Evolutionary conservation across 1,140 invertebrate species (phyloP), one percentile per base, ranked within the genome.

Genomic region (Drosophila parabipectinata): DNA sequence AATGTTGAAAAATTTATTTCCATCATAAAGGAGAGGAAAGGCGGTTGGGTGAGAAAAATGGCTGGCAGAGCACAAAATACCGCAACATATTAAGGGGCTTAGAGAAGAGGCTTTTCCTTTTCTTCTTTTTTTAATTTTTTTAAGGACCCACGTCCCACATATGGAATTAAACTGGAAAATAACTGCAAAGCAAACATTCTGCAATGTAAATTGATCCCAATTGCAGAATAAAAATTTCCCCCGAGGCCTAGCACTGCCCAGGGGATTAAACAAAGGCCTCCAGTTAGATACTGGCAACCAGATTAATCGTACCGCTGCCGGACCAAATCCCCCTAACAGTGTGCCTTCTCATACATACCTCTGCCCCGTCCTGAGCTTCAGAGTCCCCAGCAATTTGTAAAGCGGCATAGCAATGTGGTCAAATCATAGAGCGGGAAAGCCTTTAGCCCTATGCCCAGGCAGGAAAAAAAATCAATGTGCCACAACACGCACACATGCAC

Each of bases 381-480:
- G 58, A 48, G 32, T 52, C 44, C n/a, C 21, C 24, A 52, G 78
- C 74, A 77, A 82, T 82, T 77, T 77, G 62, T 63, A 74, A 64
- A 82, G 59, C 79, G 59, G 64, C 73, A 71, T 75, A 69, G 66
- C 72, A 66, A 72, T 84, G 76, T 83, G 80, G 79, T 83, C 75
- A 67, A 83, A 66, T 71, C 64, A 56, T 74, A 56, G 57, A 39
- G 44, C 26, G 58, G 41, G 58, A 18, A 60, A 59, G 54, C 47
- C 59, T 72, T 45, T 28, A 30, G 52, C 64, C 55, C 34, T 37
- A 10, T 64, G 41, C 32, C 67, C 61, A 51, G 62, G 61, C 60
- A 54, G 55, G 48, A 56, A 75, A 81, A 18, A 79, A 88, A 87
- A 84, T 83, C 83, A 87, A 87, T 88, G 83, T 62, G 57, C 54